Base-by-base conservation (phyloP, 2,113 vertebrate genomes). In the Cyprinodon tularosa region DNA sequence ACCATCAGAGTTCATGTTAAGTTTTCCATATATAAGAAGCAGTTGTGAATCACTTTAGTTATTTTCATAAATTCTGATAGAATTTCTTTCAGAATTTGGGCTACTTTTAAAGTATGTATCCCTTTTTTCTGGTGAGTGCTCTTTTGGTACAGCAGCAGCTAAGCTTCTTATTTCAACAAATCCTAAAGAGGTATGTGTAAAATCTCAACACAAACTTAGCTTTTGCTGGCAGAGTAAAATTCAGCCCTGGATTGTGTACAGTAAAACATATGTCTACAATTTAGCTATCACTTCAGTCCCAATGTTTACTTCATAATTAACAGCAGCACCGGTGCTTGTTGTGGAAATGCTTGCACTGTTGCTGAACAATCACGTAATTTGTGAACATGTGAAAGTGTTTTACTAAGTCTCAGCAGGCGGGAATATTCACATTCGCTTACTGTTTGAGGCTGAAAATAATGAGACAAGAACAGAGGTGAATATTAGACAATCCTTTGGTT, bases 271-370 rank as follows among this genome's bases (percentile, higher is more conserved):
- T 93, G 92, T 91, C 84, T 88, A 85, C 83, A 89, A 91, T 94
- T 91, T 85, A 60, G 72, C 57, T 78, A 76, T 82, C 83, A 86
- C 81, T 82, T 87, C 59, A 90, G 86, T 91, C 89, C 89, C 82
- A 80, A 67, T 89, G 91, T 93, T 94, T 93, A 93, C 78, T 69
- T 73, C 91, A 83, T 91, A 89, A 92, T 93, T 86, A 91, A 81
- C 82, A 87, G 64, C 44, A 62, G 76, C 72, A 76, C 62, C 44
- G 61, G 76, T 71, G 76, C 86, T 84, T 83, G 84, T 76, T 87
- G 88, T 91, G 91, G 90, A 81, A 85, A 73, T 4, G 68, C 59
- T 76, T 42, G 64, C 74, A 85, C 71, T 71, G 74, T 59, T 83
- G 82, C 80, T 80, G 78, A 84, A 82, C 29, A 47, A 83, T 88